Conservation (phyloP, 64 coral and sea anemone species). For the Catalaphyllia jardinei region DNA sequence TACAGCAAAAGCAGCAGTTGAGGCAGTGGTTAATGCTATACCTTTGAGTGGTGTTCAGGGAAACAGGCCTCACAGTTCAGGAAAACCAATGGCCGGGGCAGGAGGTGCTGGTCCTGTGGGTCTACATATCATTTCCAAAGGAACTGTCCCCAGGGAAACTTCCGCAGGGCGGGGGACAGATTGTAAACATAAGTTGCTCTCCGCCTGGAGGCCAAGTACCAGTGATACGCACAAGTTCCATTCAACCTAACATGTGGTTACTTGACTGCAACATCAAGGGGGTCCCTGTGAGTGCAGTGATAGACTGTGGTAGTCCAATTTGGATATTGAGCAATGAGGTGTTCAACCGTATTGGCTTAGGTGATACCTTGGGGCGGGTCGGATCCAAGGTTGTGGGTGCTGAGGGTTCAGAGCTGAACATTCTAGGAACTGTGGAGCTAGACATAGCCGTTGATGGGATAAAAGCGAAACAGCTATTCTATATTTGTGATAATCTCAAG, state of each 20-base stretch:
- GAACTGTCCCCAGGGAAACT: conserved; percentile 59
- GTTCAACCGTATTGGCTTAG: conserved; percentile 8
- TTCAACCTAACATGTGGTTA: conserved; percentile 17
- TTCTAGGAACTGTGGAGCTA: too few species aligned
- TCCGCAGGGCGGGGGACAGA: conserved; percentile 47
- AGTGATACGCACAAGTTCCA: conserved; percentile 40
- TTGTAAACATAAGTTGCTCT: background rate
- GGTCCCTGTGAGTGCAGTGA: conserved; percentile 27
- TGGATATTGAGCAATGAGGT: conserved; percentile 39
- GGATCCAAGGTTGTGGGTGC: too few species aligned
- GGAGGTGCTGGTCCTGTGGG: conserved; percentile 47
- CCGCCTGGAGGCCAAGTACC: conserved; percentile 20
- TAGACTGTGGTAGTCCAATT: conserved; percentile 64
- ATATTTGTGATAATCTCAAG: too few species aligned
- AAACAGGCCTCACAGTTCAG: background rate
- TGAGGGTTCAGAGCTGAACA: too few species aligned
- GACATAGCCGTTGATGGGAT: too few species aligned
- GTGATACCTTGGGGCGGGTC: conserved; percentile 12
- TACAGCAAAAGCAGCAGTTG: conserved; percentile 33
- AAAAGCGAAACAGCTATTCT: too few species aligned
- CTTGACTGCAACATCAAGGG: conserved; percentile 42
- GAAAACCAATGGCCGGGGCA: background rate
- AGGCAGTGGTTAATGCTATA: conserved; percentile 39
- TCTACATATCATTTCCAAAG: conserved; percentile 35
- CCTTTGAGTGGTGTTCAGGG: background rate